A percentile compares a stretch with the other conserved stretches of the same genome.
These are phyloP conservation scores for Phalacrocorax brasilianus DNA, from an alignment of 2,113 vertebrate species.

Conservation along the genomic window DNA sequence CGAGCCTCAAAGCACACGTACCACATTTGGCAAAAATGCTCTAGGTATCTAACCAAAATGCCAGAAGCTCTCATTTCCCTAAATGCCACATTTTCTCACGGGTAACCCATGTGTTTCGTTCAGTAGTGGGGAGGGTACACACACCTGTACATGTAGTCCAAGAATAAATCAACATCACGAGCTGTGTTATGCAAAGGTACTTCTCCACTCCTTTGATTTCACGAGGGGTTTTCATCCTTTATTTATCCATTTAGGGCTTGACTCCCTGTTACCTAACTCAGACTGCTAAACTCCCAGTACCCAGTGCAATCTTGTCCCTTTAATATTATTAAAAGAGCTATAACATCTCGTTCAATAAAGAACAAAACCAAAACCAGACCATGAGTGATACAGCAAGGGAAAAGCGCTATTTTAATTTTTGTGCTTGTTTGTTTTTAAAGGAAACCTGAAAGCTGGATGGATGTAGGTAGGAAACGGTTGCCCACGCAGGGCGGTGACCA, in stretches of 20 bases:
- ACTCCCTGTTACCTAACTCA: neutral
- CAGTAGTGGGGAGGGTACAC: neutral
- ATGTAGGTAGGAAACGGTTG: neutral
- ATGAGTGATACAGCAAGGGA: neutral
- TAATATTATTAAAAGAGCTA: neutral
- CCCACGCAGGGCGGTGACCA: neutral
- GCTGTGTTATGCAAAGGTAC: neutral
- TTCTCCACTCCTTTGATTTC: neutral
- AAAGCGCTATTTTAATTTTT: neutral
- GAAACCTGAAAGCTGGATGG: neutral
- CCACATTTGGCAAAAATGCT: neutral
- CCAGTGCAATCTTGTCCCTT: neutral
- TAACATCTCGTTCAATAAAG: neutral
- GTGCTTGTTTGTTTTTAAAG: neutral
- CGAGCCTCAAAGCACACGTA: neutral
- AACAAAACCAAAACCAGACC: too few relatives aligned
- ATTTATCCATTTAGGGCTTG: accelerated
- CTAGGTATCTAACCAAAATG: neutral
- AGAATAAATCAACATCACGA: neutral
- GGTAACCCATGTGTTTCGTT: neutral
- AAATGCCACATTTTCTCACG: neutral
- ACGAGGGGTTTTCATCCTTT: neutral
- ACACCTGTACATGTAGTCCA: accelerated
- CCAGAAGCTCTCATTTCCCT: neutral
- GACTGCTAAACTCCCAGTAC: neutral